Conservation (phyloP, 2,113 vertebrate species). For the Alethe diademata region DNA sequence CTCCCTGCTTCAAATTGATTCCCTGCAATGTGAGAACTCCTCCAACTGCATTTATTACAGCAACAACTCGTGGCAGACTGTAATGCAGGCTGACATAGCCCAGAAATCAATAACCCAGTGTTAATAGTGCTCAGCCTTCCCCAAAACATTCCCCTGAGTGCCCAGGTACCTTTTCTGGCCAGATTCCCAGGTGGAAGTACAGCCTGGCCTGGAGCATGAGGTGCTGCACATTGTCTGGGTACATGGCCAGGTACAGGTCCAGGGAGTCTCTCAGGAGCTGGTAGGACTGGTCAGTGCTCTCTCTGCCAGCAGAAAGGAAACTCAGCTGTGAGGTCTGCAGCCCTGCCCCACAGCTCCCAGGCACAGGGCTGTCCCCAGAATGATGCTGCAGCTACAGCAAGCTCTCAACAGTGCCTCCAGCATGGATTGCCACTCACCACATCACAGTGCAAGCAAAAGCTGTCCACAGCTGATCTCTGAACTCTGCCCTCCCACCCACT, state of each 20-base stretch:
- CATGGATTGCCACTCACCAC: fast-evolving
- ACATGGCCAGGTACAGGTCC: conserved; percentile 96
- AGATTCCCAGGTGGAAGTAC: conserved; percentile 98
- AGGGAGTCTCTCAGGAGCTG: conserved; percentile 94
- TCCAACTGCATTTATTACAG: not conserved
- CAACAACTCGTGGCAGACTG: not conserved
- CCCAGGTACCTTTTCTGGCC: conserved; percentile 94
- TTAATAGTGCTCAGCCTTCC: not conserved
- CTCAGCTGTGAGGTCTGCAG: not conserved
- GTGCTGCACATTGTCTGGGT: conserved; percentile 96
- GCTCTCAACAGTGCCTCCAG: not conserved
- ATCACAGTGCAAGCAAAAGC: not conserved
- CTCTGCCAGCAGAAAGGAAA: conserved; percentile 72
- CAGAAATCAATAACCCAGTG: not conserved
- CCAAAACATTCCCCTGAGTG: not conserved
- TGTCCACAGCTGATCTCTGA: fast-evolving
- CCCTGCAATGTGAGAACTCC: not conserved
- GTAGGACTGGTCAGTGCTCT: conserved; percentile 95
- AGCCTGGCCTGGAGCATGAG: conserved; percentile 93
- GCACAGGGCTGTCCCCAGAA: not conserved
- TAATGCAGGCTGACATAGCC: not conserved
- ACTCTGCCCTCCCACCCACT: not conserved
- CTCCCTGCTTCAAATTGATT: not conserved
- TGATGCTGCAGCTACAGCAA: not conserved
- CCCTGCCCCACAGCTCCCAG: not conserved